Percentiles rank a stretch among this genome's conserved stretches.
Evolutionary conservation across 2,797 vertebrate species (phyloP).

Genomic region (Rhinoraja longicauda): DNA sequence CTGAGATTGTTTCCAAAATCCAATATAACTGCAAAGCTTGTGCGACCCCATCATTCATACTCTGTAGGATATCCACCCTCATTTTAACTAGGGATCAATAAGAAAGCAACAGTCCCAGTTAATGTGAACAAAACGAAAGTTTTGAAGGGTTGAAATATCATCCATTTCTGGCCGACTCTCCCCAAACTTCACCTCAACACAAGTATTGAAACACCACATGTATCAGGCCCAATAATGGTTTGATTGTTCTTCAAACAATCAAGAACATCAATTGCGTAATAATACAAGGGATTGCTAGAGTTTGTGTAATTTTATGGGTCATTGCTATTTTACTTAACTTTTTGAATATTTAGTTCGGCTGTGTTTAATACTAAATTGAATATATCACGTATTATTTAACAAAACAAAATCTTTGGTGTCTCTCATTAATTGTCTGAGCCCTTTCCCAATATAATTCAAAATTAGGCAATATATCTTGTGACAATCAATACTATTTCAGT

Average conservation of each 20-base stretch:
- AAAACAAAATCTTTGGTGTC: background rate
- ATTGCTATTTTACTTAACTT: background rate
- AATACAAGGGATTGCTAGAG: background rate
- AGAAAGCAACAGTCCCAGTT: background rate
- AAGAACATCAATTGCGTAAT: background rate
- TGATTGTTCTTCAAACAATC: background rate
- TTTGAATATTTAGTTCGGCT: background rate
- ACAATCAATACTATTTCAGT: constrained; percentile 18
- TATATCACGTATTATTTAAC: background rate
- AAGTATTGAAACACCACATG: background rate
- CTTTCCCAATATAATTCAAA: constrained; percentile 5
- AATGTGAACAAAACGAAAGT: background rate
- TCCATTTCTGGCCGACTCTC: background rate
- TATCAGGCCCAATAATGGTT: background rate
- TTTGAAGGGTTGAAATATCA: background rate
- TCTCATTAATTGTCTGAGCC: background rate
- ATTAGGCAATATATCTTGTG: constrained; percentile 21
- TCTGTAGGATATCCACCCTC: background rate
- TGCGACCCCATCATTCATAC: constrained; percentile 5
- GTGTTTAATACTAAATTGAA: background rate
- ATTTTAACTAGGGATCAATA: background rate
- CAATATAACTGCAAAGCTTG: background rate
- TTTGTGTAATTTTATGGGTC: background rate
- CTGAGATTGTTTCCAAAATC: background rate
- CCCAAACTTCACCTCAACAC: background rate